Evolutionary conservation across 2,113 vertebrate genomes (phyloP).

Genomic region (Lophura nycthemera): DNA sequence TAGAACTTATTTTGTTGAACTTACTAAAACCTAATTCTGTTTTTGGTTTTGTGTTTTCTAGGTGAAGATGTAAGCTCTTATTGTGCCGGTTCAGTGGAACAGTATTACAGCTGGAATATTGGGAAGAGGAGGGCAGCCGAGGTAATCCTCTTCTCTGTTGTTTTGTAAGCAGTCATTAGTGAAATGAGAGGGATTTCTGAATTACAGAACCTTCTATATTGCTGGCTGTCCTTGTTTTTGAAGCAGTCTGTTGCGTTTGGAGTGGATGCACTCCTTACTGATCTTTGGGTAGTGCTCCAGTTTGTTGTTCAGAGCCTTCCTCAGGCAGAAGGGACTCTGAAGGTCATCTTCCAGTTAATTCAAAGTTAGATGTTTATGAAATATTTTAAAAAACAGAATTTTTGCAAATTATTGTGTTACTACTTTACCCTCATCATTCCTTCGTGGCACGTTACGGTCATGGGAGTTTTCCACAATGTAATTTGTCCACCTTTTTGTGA

Average conservation of each 20-base stretch:
- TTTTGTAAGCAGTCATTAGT: not conserved
- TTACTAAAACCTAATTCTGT: not conserved
- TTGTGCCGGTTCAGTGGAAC: slow-evolving; percentile 91
- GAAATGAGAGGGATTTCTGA: not conserved
- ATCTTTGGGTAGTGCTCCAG: not conserved
- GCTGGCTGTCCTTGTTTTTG: not conserved
- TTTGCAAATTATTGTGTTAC: not conserved
- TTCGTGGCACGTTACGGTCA: not conserved
- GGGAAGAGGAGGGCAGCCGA: slow-evolving; percentile 95
- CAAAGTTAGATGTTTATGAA: not conserved
- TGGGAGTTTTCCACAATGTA: not conserved
- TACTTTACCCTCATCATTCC: not conserved
- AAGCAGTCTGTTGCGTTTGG: not conserved
- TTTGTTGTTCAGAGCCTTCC: not conserved
- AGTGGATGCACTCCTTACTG: not conserved
- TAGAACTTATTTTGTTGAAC: not conserved
- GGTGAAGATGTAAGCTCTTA: slow-evolving; percentile 92
- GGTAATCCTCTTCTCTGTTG: slow-evolving; percentile 76
- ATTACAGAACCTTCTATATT: not conserved
- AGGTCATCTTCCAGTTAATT: not conserved
- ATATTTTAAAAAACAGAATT: not conserved
- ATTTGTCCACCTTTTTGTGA: not conserved
- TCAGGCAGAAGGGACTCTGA: not conserved
- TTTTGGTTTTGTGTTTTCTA: slow-evolving; percentile 51
- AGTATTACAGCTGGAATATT: slow-evolving; percentile 97